Conservation (phyloP, 2,113 vertebrate genomes). For the Gallinago undulata region DNA sequence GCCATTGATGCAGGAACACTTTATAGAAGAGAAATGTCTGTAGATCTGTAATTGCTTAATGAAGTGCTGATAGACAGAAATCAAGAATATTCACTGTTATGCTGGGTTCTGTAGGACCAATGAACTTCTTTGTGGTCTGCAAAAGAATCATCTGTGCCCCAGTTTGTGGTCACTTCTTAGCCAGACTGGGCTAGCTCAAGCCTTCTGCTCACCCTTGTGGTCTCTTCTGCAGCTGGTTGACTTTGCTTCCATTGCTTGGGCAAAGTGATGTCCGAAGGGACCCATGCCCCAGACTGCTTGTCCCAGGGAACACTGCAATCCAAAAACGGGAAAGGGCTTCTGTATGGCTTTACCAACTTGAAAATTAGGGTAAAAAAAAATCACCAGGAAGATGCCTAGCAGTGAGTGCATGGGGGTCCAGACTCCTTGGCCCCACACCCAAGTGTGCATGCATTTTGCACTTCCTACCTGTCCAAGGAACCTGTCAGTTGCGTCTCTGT, state of each 20-base stretch:
- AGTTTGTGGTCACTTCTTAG: neutral
- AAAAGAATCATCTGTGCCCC: neutral
- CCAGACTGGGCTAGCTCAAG: neutral
- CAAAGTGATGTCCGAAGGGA: neutral
- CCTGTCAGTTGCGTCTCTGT: neutral
- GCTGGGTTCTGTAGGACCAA: neutral
- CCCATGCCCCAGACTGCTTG: neutral
- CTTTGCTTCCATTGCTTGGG: neutral
- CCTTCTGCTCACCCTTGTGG: neutral
- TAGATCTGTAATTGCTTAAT: conserved; percentile 40
- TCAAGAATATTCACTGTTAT: neutral
- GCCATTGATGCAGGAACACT: neutral
- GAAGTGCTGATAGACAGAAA: neutral
- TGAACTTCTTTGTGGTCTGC: neutral
- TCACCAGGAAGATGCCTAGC: neutral
- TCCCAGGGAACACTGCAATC: neutral
- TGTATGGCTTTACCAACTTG: neutral
- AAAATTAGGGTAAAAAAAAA: neutral
- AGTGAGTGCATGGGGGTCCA: neutral
- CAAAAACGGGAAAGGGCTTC: neutral
- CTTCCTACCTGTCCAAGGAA: neutral
- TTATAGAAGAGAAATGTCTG: neutral
- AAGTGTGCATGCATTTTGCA: neutral
- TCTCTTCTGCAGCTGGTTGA: neutral
- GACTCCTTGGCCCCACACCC: neutral